These are phyloP conservation scores for Polydrusus tereticollis DNA, from an alignment of 2,888 invertebrate genomes.

Conservation along the genomic window DNA sequence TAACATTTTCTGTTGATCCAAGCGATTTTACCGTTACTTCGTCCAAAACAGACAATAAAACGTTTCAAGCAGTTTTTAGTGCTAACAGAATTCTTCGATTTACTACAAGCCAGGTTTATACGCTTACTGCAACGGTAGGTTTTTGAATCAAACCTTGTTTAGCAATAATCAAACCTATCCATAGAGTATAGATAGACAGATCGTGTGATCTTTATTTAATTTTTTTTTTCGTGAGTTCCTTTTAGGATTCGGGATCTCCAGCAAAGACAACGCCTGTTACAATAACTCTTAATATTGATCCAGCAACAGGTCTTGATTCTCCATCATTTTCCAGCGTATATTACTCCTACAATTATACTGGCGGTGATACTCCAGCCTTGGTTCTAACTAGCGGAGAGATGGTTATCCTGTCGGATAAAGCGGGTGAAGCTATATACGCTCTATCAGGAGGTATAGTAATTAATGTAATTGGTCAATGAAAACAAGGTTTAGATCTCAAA, in stretches of 20 bases:
- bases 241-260: slow-evolving; percentile 53
- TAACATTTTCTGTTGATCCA: slow-evolving; percentile 55
- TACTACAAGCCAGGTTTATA: slow-evolving; percentile 46
- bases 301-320: slow-evolving; percentile 65
- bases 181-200: no score
- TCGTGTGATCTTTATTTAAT: no score
- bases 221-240: background rate
- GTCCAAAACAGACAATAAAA: slow-evolving; percentile 43
- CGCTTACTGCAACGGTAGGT: slow-evolving; percentile 59
- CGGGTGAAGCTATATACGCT: slow-evolving; percentile 8
- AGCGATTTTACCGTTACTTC: slow-evolving; percentile 52
- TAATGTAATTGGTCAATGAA: background rate
- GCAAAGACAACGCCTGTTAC: slow-evolving; percentile 52
- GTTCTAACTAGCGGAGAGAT: slow-evolving; percentile 17
- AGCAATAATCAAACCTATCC: no score
- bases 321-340: slow-evolving; percentile 67
- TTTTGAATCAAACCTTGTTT: background rate
- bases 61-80: slow-evolving; percentile 52
- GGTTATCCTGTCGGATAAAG: slow-evolving; percentile 19
- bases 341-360: slow-evolving; percentile 67
- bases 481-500: no score
- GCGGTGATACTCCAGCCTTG: slow-evolving; percentile 57
- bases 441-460: slow-evolving; percentile 34
- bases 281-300: slow-evolving; percentile 63
- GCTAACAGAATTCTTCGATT: slow-evolving; percentile 50